phyloP scores from a whole-genome alignment of 2,888 invertebrate species.

The Polymixis lichenea region DNA sequence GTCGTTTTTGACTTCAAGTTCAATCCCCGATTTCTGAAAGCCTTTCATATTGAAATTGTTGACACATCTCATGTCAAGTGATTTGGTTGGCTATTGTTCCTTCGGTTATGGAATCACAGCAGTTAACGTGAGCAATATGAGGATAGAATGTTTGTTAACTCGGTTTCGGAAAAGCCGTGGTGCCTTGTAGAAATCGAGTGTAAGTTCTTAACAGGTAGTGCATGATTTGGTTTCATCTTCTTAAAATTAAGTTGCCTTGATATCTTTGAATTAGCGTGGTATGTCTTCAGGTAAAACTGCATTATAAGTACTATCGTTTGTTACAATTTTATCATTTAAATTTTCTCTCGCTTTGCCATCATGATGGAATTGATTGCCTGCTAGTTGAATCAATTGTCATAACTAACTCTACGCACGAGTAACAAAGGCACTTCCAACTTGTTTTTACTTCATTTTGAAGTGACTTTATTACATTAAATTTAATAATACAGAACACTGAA shows the following conservation, averaged over 20 bases:
- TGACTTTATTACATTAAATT: slow-evolving; percentile 15
- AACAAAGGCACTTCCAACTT: slow-evolving; percentile 14
- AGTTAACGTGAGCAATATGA: not conserved
- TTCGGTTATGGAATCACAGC: not conserved
- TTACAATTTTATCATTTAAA: slow-evolving; percentile 12
- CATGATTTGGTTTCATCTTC: not conserved
- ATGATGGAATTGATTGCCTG: slow-evolving; percentile 8
- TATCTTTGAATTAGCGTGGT: not conserved
- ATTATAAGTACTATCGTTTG: not conserved
- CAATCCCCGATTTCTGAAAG: not conserved
- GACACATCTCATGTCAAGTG: not conserved
- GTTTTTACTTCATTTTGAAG: not conserved
- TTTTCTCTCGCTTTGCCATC: slow-evolving; percentile 14
- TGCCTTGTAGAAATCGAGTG: not conserved
- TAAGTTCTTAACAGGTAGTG: not conserved
- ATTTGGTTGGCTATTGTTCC: not conserved
- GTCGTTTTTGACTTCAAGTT: not conserved
- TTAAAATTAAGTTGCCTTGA: not conserved
- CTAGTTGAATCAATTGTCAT: slow-evolving; percentile 24
- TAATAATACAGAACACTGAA: slow-evolving; percentile 35
- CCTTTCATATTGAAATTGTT: not conserved
- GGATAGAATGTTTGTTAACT: not conserved
- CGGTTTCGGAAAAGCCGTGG: not conserved
- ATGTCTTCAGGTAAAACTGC: slow-evolving; percentile 3
- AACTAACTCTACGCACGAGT: slow-evolving; percentile 41